These are phyloP conservation scores for Myxocyprinus asiaticus DNA, from an alignment of 2,113 vertebrate species.

Conservation along the genomic window DNA sequence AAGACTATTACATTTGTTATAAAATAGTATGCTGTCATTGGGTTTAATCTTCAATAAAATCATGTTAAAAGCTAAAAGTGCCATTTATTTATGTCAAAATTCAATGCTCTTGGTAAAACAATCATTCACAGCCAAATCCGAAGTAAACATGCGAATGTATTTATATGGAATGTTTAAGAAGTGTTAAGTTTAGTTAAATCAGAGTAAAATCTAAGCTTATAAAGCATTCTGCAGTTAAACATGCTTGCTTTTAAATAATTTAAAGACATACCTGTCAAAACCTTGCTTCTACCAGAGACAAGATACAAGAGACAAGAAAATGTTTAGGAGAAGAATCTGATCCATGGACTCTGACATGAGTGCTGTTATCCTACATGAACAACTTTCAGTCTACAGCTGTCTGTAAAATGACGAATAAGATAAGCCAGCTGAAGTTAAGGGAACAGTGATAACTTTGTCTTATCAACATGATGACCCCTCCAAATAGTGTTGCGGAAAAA, in stretches of 20 bases:
- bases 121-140: background rate
- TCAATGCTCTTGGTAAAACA: too few species aligned
- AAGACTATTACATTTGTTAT: too few species aligned
- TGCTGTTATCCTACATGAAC: conserved; percentile 20
- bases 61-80: too few species aligned
- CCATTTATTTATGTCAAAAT: too few species aligned
- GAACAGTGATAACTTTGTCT: too few species aligned
- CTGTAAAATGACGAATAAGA: conserved; percentile 47
- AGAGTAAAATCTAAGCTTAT: background rate
- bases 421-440: conserved; percentile 1
- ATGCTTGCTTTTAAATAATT: background rate
- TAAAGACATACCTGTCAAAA: conserved; percentile 38
- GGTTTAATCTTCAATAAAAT: too few species aligned
- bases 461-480: too few species aligned
- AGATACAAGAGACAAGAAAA: too few species aligned
- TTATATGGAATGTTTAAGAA: too few species aligned
- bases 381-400: conserved; percentile 1
- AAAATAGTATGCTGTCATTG: too few species aligned
- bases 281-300: conserved; percentile 1
- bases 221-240: background rate
- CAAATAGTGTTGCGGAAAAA: too few species aligned
- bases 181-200: background rate
- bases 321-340: conserved; percentile 24
- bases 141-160: background rate
- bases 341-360: too few species aligned